Base-by-base conservation (phyloP, 2,797 vertebrate genomes). In the Molossus alvarezi region DNA sequence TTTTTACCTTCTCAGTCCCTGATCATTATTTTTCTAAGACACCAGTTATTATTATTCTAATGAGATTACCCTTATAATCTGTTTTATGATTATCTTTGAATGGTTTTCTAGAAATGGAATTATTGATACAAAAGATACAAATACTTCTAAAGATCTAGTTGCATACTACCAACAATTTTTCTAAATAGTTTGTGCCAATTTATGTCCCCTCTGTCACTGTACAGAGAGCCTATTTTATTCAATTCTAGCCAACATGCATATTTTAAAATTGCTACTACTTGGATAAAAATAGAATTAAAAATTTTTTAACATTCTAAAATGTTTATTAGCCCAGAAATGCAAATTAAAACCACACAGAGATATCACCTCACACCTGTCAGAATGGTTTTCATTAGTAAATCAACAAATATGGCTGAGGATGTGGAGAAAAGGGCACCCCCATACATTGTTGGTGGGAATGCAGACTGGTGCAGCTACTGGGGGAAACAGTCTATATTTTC, bases 41-140 rank as follows among this genome's bases (percentile, higher is more conserved):
- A 84, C n/a, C 18, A 60, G 65, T 55, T 75, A 75, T 84, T 94
- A 58, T 25, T 81, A 69, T 79, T 90, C 64, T n/a, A 60, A 27
- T n/a, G 29, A 71, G 15, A 57, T 14, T 48, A 75, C 18, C 14
- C 18, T 53, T 90, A 84, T 45, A 71, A 88, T 20, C 33, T 83
- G 25, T 55, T 45, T 77, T 84, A 77, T 73, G 17, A 60, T 86
- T 76, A 94, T 94, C 67, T 91, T 72, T 79, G 20, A 71, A 55
- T 73, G n/a, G 25, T 75, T 80, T 95, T 85, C 60, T 88, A 94
- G 55, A 91, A 65, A 72, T 80, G 23, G 27, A 75, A 90, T 88
- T 84, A 72, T 4, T 57, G 25, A 55, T 62, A 51, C 73, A 87
- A 86, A 87, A 87, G 8, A 29, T 65, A 71, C 13, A 92, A 85